Conservation (phyloP, 1,140 invertebrate genomes). For the Papilio machaon region DNA sequence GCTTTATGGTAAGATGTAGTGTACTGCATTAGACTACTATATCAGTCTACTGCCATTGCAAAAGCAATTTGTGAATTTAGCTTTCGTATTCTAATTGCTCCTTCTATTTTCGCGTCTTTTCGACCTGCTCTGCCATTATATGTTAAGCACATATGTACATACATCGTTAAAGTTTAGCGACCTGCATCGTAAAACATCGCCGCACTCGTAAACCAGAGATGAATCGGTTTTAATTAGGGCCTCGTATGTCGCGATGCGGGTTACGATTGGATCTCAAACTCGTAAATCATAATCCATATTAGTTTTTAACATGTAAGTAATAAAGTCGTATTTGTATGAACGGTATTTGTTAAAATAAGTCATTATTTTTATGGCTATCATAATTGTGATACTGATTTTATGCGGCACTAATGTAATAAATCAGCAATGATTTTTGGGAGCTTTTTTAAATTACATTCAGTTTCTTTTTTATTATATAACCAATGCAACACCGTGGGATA, state of each 20-base stretch:
- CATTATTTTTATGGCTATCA: slow-evolving; percentile 13
- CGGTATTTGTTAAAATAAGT: not conserved
- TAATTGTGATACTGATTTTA: slow-evolving; percentile 28
- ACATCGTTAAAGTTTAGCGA: slow-evolving; percentile 36
- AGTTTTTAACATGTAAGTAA: slow-evolving; percentile 21
- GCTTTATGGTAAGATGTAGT: too few relatives aligned
- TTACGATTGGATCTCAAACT: slow-evolving; percentile 18
- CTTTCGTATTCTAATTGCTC: too few relatives aligned
- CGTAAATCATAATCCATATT: slow-evolving; percentile 18
- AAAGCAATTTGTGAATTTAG: too few relatives aligned
- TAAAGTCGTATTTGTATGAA: not conserved
- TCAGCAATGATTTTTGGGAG: not conserved
- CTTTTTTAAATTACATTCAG: not conserved
- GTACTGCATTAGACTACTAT: too few relatives aligned
- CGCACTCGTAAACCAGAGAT: slow-evolving; percentile 30
- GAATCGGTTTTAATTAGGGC: slow-evolving; percentile 38
- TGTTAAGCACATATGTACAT: slow-evolving; percentile 31
- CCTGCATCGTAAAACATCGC: slow-evolving; percentile 34
- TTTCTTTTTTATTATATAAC: not conserved
- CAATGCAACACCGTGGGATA: not conserved
- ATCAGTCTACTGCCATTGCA: too few relatives aligned
- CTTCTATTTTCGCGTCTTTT: not conserved
- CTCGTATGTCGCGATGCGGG: slow-evolving; percentile 28
- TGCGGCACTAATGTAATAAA: not conserved
- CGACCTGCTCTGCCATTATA: not conserved